Evolutionary conservation across 2,888 invertebrate species (phyloP).

Genomic region (Macaria liturata): DNA sequence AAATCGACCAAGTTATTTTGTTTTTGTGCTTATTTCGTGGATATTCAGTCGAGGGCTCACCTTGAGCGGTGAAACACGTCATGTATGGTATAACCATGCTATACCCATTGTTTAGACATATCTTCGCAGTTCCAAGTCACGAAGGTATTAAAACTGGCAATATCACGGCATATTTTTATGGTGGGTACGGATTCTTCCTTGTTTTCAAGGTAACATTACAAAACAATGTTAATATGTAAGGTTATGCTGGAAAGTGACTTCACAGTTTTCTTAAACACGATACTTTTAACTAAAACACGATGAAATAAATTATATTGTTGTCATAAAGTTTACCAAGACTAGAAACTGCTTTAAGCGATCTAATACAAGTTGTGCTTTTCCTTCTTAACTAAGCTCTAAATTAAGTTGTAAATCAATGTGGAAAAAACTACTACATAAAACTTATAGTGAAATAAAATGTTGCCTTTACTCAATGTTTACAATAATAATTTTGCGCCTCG

Average conservation of each 20-base stretch:
- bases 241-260: no score
- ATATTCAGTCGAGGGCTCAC: conserved; percentile 19
- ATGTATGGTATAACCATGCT: conserved; percentile 18
- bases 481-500: neutral
- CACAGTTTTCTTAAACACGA: no score
- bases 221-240: neutral
- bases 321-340: no score
- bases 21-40: conserved; percentile 7
- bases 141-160: conserved; percentile 8
- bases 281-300: no score
- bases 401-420: neutral
- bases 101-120: neutral
- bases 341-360: no score
- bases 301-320: no score
- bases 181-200: conserved; percentile 2
- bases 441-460: no score
- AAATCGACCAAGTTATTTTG: conserved; percentile 6
- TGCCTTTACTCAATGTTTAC: no score
- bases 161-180: conserved; percentile 6
- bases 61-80: conserved; percentile 28
- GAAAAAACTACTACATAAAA: no score
- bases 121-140: conserved; percentile 9
- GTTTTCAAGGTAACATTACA: neutral
- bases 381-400: no score
- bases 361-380: no score